Conservation (phyloP, 2,888 invertebrate genomes). For the Nysson spinosus region DNA sequence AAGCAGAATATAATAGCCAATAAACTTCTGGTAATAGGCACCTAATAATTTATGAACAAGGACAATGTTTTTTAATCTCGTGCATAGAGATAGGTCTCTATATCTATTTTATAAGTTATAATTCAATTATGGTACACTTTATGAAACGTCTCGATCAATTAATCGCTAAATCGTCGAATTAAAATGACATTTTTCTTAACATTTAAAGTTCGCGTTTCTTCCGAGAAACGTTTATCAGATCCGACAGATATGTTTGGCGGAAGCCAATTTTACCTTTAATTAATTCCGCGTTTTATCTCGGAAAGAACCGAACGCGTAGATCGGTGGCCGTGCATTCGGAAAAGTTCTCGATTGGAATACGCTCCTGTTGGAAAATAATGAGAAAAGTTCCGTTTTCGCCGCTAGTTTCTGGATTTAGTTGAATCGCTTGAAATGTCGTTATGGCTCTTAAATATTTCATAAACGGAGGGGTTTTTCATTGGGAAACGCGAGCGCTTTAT, state of each 20-base stretch:
- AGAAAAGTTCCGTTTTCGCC: conserved; percentile 28
- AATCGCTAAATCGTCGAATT: too few relatives aligned
- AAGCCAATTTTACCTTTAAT: conserved; percentile 32
- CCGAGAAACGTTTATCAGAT: too few relatives aligned
- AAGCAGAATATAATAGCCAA: too few relatives aligned
- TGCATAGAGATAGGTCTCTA: too few relatives aligned
- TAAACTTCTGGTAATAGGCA: too few relatives aligned
- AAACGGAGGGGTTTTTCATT: not conserved
- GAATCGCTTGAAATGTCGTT: conserved; percentile 22
- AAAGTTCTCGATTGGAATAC: conserved; percentile 27
- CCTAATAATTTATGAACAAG: too few relatives aligned
- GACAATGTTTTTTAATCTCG: too few relatives aligned
- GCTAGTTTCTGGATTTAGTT: not conserved
- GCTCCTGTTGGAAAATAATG: conserved; percentile 35
- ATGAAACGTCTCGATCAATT: too few relatives aligned
- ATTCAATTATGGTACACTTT: too few relatives aligned
- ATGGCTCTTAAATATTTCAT: conserved; percentile 6
- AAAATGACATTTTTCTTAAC: too few relatives aligned
- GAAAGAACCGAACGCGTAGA: not conserved
- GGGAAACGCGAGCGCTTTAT: not conserved
- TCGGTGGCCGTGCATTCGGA: conserved; percentile 2
- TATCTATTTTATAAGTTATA: too few relatives aligned
- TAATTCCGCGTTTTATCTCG: conserved; percentile 20
- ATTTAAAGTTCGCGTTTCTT: too few relatives aligned
- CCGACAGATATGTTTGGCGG: not conserved